A percentile compares a stretch with the other conserved stretches of the same genome.
These are phyloP conservation scores for Drosophila mayri DNA, from an alignment of 1,140 invertebrate genomes.

Conservation along the genomic window DNA sequence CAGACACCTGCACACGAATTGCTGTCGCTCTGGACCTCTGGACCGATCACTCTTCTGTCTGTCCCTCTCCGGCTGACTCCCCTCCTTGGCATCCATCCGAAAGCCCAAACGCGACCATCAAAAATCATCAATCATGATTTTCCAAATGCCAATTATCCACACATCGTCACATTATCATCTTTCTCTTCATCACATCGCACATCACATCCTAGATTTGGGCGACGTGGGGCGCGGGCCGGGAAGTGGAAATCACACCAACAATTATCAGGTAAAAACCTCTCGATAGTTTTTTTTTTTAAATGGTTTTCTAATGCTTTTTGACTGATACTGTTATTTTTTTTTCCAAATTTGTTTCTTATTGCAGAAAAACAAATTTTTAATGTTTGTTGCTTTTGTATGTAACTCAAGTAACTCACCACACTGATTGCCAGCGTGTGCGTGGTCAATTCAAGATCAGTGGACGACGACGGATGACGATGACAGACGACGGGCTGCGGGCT, in stretches of 20 bases:
- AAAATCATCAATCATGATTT: slow-evolving; percentile 48
- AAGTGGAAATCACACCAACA: slow-evolving; percentile 81
- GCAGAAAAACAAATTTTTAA: slow-evolving; percentile 77
- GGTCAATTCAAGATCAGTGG: slow-evolving; percentile 69
- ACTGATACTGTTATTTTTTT: slow-evolving; percentile 22
- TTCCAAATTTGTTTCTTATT: slow-evolving; percentile 78
- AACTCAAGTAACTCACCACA: slow-evolving; percentile 75
- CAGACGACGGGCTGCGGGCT: slow-evolving; percentile 26
- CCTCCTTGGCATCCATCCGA: slow-evolving; percentile 41
- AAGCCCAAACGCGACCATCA: slow-evolving; percentile 43
- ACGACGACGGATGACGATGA: slow-evolving; percentile 64
- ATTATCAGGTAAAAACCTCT: slow-evolving; percentile 77
- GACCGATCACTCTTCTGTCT: slow-evolving; percentile 27
- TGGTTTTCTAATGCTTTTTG: slow-evolving; percentile 36
- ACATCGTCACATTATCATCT: slow-evolving; percentile 56
- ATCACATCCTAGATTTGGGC: slow-evolving; percentile 45
- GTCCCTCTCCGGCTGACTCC: slow-evolving; percentile 13
- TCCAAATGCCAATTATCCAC: slow-evolving; percentile 43
- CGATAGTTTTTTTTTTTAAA: slow-evolving; percentile 50
- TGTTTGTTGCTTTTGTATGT: slow-evolving; percentile 52
- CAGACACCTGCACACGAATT: slow-evolving; percentile 68
- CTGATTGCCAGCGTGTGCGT: slow-evolving; percentile 74
- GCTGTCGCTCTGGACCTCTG: slow-evolving; percentile 44
- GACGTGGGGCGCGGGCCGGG: slow-evolving; percentile 70
- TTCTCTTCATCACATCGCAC: slow-evolving; percentile 53